Evolutionary conservation across 2,113 vertebrate genomes (phyloP), one percentile per base, ranked within the genome.

Genomic region (Malurus cyaneus): DNA sequence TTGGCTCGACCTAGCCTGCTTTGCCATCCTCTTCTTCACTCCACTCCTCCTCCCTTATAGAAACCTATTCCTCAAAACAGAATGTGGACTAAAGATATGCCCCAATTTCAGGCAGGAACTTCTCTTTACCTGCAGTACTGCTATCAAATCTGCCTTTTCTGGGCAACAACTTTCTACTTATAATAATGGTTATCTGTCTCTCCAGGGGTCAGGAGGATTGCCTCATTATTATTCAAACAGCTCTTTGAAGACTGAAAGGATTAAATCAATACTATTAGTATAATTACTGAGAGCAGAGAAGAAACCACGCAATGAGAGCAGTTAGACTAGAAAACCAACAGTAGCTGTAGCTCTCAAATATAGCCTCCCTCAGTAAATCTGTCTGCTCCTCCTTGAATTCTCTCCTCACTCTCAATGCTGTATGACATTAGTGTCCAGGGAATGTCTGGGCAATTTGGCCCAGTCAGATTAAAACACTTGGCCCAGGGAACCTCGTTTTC

Each of bases 231-330:
- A 88, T 61, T 85, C 88, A 72, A 81, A 93, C 8, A 79, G 21
- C 19, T 82, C 61, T 76, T 50, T 52, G 89, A 91, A 93, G 78
- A 80, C 73, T 62, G 84, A 83, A 80, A 65, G 50, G 69, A 93
- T 94, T 93, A 56, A 91, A 76, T 85, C 72, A 81, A 71, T 74
- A 64, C 65, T 85, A 52, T 64, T 66, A 62, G 7, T 24, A 34
- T 56, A 85, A 92, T 77, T 78, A 66, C 64, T 32, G 29, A 85
- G 25, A 81, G 28, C n/a, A 67, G 52, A 85, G 57, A 67, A 67
- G 52, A 84, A 91, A 39, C 7, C 1, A 2, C 0, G 1, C 44
- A 42, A 50, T 23, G 26, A 79, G 28, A 87, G 47, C 4, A 80
- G 61, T 52, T 60, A 60, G 64, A 28, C 21, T 2, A 36, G 47